Evolutionary conservation across 2,888 invertebrate genomes (phyloP).

Genomic region (Lepas anatifera): DNA sequence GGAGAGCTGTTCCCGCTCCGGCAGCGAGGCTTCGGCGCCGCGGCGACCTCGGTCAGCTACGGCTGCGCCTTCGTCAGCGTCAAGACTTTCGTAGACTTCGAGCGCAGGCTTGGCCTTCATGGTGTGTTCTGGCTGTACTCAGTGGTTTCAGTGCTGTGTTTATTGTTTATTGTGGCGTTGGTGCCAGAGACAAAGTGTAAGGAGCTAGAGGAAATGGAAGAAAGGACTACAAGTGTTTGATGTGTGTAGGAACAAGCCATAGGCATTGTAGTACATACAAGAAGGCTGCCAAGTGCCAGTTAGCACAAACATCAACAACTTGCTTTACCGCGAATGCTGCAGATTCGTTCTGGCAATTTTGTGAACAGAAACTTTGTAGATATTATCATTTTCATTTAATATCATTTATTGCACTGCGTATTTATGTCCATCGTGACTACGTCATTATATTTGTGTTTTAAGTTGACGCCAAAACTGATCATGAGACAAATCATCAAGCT

Average conservation of each 20-base stretch:
- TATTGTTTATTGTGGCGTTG: slow-evolving; percentile 70
- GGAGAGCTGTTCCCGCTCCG: slow-evolving; percentile 61
- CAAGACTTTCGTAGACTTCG: slow-evolving; percentile 73
- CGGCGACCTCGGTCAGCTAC: slow-evolving; percentile 75
- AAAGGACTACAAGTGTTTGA: not conserved
- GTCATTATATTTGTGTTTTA: no score
- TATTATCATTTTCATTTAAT: no score
- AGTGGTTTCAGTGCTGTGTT: slow-evolving; percentile 64
- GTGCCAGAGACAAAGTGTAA: slow-evolving; percentile 86
- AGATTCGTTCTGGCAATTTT: no score
- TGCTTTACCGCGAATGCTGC: no score
- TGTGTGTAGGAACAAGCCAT: no score
- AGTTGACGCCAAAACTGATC: no score
- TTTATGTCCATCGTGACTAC: no score
- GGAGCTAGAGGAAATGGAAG: slow-evolving; percentile 74
- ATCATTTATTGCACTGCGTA: no score
- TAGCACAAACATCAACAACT: no score
- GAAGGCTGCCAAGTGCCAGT: not conserved
- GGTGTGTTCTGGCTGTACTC: slow-evolving; percentile 85
- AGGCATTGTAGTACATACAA: no score
- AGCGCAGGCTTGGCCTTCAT: slow-evolving; percentile 57
- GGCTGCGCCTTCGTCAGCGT: slow-evolving; percentile 74
- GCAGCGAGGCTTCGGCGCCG: slow-evolving; percentile 68
- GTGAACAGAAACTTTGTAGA: no score
- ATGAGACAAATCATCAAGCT: no score